These are phyloP conservation scores for Chelidonichthys spinosus DNA, from an alignment of 2,797 vertebrate genomes.

Conservation along the genomic window DNA sequence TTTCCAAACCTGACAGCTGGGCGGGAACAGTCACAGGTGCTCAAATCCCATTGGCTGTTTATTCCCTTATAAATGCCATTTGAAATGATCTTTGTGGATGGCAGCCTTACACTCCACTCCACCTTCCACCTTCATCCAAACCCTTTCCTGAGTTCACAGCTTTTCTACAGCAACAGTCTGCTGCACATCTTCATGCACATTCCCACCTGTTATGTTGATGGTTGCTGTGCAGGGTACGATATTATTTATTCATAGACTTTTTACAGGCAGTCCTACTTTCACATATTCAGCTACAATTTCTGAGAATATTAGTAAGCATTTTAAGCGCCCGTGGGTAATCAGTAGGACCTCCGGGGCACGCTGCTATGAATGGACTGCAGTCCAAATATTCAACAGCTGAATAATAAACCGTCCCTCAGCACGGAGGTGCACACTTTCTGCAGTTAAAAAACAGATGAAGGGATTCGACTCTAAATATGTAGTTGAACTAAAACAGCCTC, in stretches of 20 bases:
- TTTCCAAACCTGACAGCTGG: conserved; percentile 54
- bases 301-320: conserved; percentile 24
- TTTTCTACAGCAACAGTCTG: conserved; percentile 18
- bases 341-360: conserved; percentile 30
- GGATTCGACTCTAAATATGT: background rate
- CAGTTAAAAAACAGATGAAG: background rate
- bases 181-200: conserved; percentile 25
- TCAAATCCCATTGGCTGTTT: conserved; percentile 53
- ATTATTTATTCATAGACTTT: conserved; percentile 61
- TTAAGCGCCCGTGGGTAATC: conserved; percentile 41
- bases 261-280: conserved; percentile 26
- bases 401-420: conserved; percentile 21
- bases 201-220: conserved; percentile 41
- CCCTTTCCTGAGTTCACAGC: conserved; percentile 19
- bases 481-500: background rate
- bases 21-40: conserved; percentile 62
- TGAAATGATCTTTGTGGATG: background rate
- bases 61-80: conserved; percentile 8
- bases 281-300: conserved; percentile 16
- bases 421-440: background rate
- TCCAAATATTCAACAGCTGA: conserved; percentile 39
- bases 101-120: conserved; percentile 5
- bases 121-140: conserved; percentile 8
- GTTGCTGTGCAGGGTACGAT: conserved; percentile 25
- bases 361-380: conserved; percentile 25